Base-by-base conservation (phyloP, 2,888 invertebrate species). In the Acanthoscelides obtectus region DNA sequence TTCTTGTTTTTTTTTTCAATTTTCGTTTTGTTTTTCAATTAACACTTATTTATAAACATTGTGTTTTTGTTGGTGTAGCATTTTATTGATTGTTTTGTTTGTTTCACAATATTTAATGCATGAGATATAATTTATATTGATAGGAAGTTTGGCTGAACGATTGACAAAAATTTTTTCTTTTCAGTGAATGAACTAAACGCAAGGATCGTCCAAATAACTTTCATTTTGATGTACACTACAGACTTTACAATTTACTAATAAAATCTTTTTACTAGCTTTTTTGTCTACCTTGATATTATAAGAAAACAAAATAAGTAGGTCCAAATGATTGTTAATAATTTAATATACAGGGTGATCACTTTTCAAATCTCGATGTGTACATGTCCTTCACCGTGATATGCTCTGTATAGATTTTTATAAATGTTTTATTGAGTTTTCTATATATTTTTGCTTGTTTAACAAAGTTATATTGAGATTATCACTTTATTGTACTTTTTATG, bases 191-290 rank as follows among this genome's bases (percentile, higher is more conserved):
- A 75, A 73, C 73, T 70, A 70, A 70, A 70, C 70, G 74, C 69
- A 71, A 72, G 77, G 72, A 72, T 75, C 77, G 71, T 77, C 75
- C 75, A 72, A 75, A 75, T 63, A 73, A 69, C 72, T 70, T 72
- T 72, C 45, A 45, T 72, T 71, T 74, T 70, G 72, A 73, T 72
- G 71, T 72, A 67, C 72, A 72, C 74, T 71, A 73, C 71, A 76
- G 70, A 74, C 70, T 72, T 71, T 72, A 73, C 72, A 72, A 69
- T 70, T 71, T 72, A 70, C 71, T 73, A 75, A 67, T 74, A 69
- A 71, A 71, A 73, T 72, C 71, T 78, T 76, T 76, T 74, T 78
- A 76, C 73, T 75, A 75, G 76, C 74, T 77, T 75, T 74, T 75
- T 77, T 76, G 72, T 76, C 75, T 77, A 73, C 73, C 70, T 70